Evolutionary conservation across 2,113 vertebrate genomes (phyloP), one percentile per base, ranked within the genome.

Genomic region (Acanthisitta chloris): DNA sequence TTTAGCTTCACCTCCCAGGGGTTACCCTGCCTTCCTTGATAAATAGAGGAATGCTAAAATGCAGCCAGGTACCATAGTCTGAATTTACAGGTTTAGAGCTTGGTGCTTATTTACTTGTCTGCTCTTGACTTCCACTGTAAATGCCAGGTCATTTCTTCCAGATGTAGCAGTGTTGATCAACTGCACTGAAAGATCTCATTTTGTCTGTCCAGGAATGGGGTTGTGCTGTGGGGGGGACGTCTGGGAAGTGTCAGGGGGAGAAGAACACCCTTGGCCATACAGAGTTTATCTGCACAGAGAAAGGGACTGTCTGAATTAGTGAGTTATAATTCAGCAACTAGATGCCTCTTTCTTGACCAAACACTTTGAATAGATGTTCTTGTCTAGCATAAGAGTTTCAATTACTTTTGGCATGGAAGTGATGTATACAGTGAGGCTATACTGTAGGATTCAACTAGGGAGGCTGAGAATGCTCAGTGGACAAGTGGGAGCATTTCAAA

Each of bases 211-310:
- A 28, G 31, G 26, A 66, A 55, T 9, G 24, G 14, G 11, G n/a
- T n/a, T 84, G 54, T 84, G 62, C 62, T 81, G 33, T 40, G 10
- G 8, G 10, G 43, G 6, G 64, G 38, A 51, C 21, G 8, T 52
- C 40, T 77, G 19, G 12, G 19, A 12, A 4, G 4, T 42, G 4
- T 17, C 12, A 7, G 2, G 0, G 15, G 2, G 2, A 52, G 55
- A 67, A 77, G 45, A 76, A 82, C 88, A 62, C 24, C 19, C 31
- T 72, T 4, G 4, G 21, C 18, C 18, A 10, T 51, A 84, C 23
- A 71, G 62, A 67, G 23, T 81, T 86, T 54, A 52, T 34, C 58
- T 64, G 54, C 45, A 65, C 36, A 80, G 51, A 72, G 58, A 89
- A 81, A 66, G 28, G 11, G 31, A 40, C 28, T 36, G 38, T n/a